Base-by-base conservation (phyloP, 2,797 vertebrate species). In the Otolemur crassicaudatus region DNA sequence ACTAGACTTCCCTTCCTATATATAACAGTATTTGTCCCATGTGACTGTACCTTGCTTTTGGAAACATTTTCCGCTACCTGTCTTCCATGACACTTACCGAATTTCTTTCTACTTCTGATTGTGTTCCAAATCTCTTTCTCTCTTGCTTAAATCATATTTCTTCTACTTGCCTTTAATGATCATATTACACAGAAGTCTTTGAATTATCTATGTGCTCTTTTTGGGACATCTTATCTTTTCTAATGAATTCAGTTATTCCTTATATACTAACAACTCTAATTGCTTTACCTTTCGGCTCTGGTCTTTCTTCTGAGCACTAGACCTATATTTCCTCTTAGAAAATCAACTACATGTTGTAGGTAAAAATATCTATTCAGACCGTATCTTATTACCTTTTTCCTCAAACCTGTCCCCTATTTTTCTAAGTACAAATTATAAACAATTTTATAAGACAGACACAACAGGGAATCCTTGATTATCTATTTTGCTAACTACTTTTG, bases 241-340 rank as follows among this genome's bases (percentile, higher is more conserved):
- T 79, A 83, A 80, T 63, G 76, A 81, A 76, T 49, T 73, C 22
- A 79, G 20, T 37, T 70, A 25, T 7, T 87, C 1, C 3, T 4
- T 94, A 31, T 72, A 25, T 72, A 19, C 29, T 65, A 63, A 70
- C 63, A 93, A 91, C 4, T 90, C 43, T 87, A 87, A 94, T 82
- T 10, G 3, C 6, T 67, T 81, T 67, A 43, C 13, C 20, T 88
- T 49, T 34, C 22, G 81, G 25, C 9, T 72, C 37, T 72, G 27
- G 92, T 72, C 31, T 84, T 90, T 90, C 31, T 83, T 3, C 5
- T 56, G 27, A 94, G 58, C 34, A 90, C 9, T 3, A 76, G 43
- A 58, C 31, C 4, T 43, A 0, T 87, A 65, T 96, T 93, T 91
- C 34, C 23, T 91, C n/a, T 95, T 90, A n/a, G 20, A 89, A n/a